phyloP scores from a whole-genome alignment of 2,113 vertebrate species.

The Actinemys pallida region DNA sequence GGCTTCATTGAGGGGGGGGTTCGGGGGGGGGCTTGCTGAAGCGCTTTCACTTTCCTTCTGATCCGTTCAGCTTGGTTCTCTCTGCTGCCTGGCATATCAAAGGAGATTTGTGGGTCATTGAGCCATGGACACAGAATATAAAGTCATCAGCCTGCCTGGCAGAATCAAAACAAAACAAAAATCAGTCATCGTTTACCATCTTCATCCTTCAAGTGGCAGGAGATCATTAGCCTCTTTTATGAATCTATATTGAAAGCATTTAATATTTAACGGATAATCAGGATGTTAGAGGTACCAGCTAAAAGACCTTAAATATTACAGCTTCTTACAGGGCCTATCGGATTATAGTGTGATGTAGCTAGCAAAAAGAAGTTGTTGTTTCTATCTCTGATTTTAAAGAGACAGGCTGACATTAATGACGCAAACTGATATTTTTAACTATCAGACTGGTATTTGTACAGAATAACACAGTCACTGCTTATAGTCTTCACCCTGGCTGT shows the following conservation, averaged over 20 bases:
- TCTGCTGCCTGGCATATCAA: constrained; percentile 96
- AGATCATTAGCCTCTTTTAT: constrained; percentile 48
- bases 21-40: constrained; percentile 50
- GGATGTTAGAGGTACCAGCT: constrained; percentile 63
- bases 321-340: constrained; percentile 42
- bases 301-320: constrained; percentile 64
- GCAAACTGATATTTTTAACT: background rate
- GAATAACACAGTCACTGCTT: constrained; percentile 60
- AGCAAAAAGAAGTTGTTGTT: constrained; percentile 54
- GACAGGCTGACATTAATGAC: constrained; percentile 48
- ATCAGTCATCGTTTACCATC: constrained; percentile 55
- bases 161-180: constrained; percentile 72
- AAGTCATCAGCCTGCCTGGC: constrained; percentile 91
- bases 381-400: constrained; percentile 54
- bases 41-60: constrained; percentile 75
- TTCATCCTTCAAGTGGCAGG: constrained; percentile 64
- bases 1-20: constrained; percentile 87
- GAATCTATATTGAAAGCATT: constrained; percentile 63
- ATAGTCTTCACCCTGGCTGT: constrained; percentile 45
- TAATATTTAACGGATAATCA: constrained; percentile 74
- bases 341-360: constrained; percentile 49
- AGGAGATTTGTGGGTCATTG: constrained; percentile 96
- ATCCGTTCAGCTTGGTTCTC: constrained; percentile 89
- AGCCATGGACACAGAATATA: constrained; percentile 91
- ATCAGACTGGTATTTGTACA: constrained; percentile 34